Base-by-base conservation (phyloP, 35 echinoderm and acorn worm genomes). In the Chiridota heheva region DNA sequence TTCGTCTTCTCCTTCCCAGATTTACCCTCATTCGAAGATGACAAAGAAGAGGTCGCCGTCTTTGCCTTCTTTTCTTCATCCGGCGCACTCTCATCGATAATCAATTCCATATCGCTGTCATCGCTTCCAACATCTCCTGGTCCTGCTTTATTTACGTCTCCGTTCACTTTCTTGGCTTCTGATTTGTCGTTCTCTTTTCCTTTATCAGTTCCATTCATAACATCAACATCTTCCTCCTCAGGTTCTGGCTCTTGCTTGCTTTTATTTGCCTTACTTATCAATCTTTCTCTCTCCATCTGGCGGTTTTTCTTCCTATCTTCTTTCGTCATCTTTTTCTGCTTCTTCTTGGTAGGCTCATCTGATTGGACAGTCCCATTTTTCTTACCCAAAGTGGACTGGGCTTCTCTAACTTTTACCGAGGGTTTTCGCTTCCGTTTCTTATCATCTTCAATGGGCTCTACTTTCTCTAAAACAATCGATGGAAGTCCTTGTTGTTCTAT, bases 391-490 rank as follows among this genome's bases (percentile, higher is more conserved):
- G n/a, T n/a, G n/a, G n/a, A n/a, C n/a, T n/a, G n/a, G n/a, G n/a
- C n/a, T n/a, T n/a, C n/a, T n/a, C n/a, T 74, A 5, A 18, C 70
- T 51, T 74, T 74, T 32, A 46, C 40, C 7, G 70, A 31, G 26
- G 31, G 70, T 44, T 74, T 74, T 27, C 70, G 42, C 22, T 74
- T 74, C 44, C 70, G 47, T 20, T 74, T 74, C 5, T 74, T 74
- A 26, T 40, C 67, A 20, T 36, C 26, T 38, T 67, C 63, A 18
- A 18, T n/a, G 15, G 37, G 1, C 40, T 72, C 68, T 40, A 25
- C 40, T 47, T 74, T 51, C 28, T 51, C 67, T 42, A n/a, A 36
- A 2, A 4, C 29, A 10, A 25, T 37, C 67, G 2, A 2, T 29
- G n/a, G 13, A 10, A 32, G 7, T 42, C 0, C 6, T 6, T 46